Evolutionary conservation across 1,140 invertebrate species (phyloP), one percentile per base, ranked within the genome.

Genomic region (Prorops nasuta): DNA sequence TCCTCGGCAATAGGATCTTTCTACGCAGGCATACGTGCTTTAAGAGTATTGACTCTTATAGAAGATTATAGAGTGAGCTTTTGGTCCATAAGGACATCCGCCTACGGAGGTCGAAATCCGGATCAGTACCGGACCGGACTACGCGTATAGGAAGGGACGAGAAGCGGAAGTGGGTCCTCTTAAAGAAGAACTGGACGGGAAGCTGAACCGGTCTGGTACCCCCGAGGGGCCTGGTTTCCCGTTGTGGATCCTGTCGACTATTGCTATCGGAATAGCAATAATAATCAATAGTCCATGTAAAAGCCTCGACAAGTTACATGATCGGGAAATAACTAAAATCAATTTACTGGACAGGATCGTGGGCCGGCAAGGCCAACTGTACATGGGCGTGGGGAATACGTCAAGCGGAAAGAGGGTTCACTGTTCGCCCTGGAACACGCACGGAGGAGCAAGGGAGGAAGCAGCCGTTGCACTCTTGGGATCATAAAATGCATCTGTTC

Each of bases 401-500:
- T 19, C n/a, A 9, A 21, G n/a, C 8, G 36, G 44, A 8, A 16
- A 42, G 19, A 20, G 44, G 45, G 48, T 41, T 38, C 35, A 32
- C 59, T 41, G 20, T 48, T 28, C 12, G 12, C 24, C 12, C 6
- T 28, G 6, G 24, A 6, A 28, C 24, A 28, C 24, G 6, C 24
- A 21, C 38, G 16, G 19, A 24, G 12, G n/a, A 10, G 20, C 15
- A 39, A 28, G 16, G 44, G 15, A 51, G 24, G 42, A 22, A 44
- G 34, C 49, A 46, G 47, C 49, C 42, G 56, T 57, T 62, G 50
- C 59, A 61, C 51, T 52, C 51, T 52, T 51, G 44, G 42, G 52
- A 41, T 69, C 68, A 58, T 67, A 70, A 73, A 73, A 64, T 66
- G 63, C 68, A 67, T 66, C 63, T 64, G 63, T 48, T 52, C 54